Percentiles rank a stretch among this genome's conserved stretches.
Conservation (phyloP, 2,797 vertebrate species). For the Emys orbicularis region DNA sequence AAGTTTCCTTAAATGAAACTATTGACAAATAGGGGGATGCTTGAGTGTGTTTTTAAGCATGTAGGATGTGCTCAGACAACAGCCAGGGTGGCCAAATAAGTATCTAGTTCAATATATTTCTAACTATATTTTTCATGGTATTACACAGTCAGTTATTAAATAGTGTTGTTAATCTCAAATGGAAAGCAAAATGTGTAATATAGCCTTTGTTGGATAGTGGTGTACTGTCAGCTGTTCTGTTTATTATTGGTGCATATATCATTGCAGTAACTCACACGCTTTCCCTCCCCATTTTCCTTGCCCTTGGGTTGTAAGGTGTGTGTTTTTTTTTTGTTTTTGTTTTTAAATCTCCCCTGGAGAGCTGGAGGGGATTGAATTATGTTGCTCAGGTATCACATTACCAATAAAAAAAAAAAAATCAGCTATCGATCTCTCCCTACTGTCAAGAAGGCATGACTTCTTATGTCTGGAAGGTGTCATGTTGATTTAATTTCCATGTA, state of each 20-base stretch:
- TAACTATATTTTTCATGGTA: not conserved
- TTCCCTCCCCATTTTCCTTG: not conserved
- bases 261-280: not conserved
- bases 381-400: not conserved
- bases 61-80: fast-evolving
- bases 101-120: not conserved
- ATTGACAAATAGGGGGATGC: not conserved
- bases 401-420: not conserved
- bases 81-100: not conserved
- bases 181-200: not conserved
- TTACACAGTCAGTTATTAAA: not conserved
- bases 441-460: not conserved
- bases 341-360: not conserved
- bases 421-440: not conserved
- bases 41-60: not conserved
- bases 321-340: not conserved
- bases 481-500: not conserved
- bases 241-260: not conserved
- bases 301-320: not conserved
- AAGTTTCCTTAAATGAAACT: not conserved
- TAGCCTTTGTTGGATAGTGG: not conserved
- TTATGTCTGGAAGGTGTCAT: not conserved
- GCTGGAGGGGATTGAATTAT: not conserved
- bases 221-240: not conserved
- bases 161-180: not conserved